phyloP scores from a whole-genome alignment of 2,113 vertebrate species.

The Myrmecophaga tridactyla region DNA sequence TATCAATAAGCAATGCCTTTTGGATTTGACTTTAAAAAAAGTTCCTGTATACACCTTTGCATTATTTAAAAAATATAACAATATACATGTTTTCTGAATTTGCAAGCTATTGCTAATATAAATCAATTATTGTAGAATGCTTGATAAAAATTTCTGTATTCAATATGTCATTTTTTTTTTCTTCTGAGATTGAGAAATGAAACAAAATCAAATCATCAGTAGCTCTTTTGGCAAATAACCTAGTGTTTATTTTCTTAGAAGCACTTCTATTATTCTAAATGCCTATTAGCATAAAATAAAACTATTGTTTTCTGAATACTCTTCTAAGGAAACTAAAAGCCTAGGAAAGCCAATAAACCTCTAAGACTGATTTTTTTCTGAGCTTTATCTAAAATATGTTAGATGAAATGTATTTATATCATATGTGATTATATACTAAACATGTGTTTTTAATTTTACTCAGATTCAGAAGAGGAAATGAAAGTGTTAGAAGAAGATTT shows the following conservation, averaged over 20 bases:
- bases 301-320: background rate
- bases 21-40: background rate
- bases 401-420: slow-evolving; percentile 48
- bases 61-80: background rate
- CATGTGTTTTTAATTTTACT: slow-evolving; percentile 80
- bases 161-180: background rate
- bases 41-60: background rate
- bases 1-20: background rate
- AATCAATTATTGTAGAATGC: background rate
- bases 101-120: background rate
- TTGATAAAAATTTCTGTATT: background rate
- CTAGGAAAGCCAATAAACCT: background rate
- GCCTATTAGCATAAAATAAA: slow-evolving; percentile 8
- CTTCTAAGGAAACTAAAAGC: background rate
- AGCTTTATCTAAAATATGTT: slow-evolving; percentile 46
- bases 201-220: background rate
- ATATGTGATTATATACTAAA: slow-evolving; percentile 74
- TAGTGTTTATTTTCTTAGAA: background rate
- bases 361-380: background rate
- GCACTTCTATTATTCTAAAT: background rate
- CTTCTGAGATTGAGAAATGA: background rate
- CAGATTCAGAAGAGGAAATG: slow-evolving; percentile 93
- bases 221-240: background rate
- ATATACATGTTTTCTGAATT: background rate
- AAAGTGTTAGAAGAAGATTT: slow-evolving; percentile 91